These are phyloP conservation scores for Phoeniculus purpureus DNA, from an alignment of 2,797 vertebrate genomes.

Conservation along the genomic window DNA sequence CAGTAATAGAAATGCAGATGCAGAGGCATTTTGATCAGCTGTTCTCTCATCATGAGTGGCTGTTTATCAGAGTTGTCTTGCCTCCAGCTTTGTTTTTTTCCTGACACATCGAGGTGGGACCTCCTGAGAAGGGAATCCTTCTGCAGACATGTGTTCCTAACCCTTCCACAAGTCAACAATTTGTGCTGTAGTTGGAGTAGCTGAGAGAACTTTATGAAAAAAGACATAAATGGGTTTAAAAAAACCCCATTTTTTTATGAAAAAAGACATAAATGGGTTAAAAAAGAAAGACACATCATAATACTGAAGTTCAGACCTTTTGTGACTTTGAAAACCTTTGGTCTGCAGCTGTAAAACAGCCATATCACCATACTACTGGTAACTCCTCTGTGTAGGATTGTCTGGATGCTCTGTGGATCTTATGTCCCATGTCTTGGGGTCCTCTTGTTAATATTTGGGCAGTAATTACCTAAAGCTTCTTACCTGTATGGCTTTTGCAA, in stretches of 20 bases:
- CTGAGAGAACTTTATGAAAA: not conserved
- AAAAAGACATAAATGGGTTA: not conserved
- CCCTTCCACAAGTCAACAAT: not conserved
- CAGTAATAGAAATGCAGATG: not conserved
- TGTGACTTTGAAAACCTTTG: not conserved
- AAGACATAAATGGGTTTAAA: not conserved
- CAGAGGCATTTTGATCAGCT: not conserved
- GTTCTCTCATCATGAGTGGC: not conserved
- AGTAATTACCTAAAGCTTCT: not conserved
- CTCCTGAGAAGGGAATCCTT: not conserved
- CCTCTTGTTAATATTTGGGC: not conserved
- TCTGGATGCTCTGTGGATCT: not conserved
- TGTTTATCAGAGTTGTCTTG: not conserved
- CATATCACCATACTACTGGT: not conserved
- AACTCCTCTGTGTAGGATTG: not conserved
- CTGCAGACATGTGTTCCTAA: not conserved
- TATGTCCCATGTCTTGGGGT: not conserved
- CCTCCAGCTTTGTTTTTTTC: not conserved
- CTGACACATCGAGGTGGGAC: not conserved
- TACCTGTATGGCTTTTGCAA: not conserved
- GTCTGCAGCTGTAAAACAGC: not conserved
- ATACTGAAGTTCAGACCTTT: not conserved
- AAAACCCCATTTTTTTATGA: no score
- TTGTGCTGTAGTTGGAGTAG: not conserved
- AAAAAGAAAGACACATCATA: not conserved